A percentile compares a stretch with the other conserved stretches of the same genome.
Evolutionary conservation across 2,797 vertebrate genomes (phyloP).

Genomic region (Parambassis ranga): DNA sequence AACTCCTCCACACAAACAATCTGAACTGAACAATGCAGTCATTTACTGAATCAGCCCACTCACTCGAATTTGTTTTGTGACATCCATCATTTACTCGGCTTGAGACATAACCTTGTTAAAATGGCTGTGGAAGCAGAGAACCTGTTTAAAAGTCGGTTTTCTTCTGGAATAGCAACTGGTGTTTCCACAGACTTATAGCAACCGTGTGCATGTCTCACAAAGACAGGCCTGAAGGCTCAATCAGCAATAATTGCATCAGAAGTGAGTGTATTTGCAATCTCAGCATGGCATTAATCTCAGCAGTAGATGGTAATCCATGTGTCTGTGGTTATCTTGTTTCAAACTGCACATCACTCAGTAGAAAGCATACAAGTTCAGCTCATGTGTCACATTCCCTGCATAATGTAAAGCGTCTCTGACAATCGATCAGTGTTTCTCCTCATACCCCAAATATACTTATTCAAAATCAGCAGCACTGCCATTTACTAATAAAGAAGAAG

Average conservation of each 20-base stretch:
- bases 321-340: background rate
- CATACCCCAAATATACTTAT: conserved; percentile 37
- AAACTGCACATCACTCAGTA: background rate
- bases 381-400: background rate
- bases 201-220: conserved; percentile 5
- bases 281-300: conserved; percentile 23
- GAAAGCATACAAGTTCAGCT: background rate
- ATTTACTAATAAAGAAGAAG: conserved; percentile 68
- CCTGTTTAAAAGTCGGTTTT: conserved; percentile 28
- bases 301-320: conserved; percentile 14
- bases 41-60: conserved; percentile 62
- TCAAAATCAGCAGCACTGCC: conserved; percentile 21
- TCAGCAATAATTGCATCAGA: conserved; percentile 40
- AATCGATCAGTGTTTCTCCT: background rate
- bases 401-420: background rate
- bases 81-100: conserved; percentile 55
- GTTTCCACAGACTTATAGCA: conserved; percentile 21
- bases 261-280: conserved; percentile 28
- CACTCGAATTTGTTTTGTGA: conserved; percentile 38
- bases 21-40: conserved; percentile 54
- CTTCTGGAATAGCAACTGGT: conserved; percentile 37
- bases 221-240: conserved; percentile 37
- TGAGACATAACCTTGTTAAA: conserved; percentile 32
- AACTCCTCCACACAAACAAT: conserved; percentile 48
- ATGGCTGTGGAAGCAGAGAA: conserved; percentile 13